Percentiles rank a stretch among this genome's conserved stretches.
These are phyloP conservation scores for Holcopasites calliopsidis DNA, from an alignment of 1,140 invertebrate species.

Conservation along the genomic window DNA sequence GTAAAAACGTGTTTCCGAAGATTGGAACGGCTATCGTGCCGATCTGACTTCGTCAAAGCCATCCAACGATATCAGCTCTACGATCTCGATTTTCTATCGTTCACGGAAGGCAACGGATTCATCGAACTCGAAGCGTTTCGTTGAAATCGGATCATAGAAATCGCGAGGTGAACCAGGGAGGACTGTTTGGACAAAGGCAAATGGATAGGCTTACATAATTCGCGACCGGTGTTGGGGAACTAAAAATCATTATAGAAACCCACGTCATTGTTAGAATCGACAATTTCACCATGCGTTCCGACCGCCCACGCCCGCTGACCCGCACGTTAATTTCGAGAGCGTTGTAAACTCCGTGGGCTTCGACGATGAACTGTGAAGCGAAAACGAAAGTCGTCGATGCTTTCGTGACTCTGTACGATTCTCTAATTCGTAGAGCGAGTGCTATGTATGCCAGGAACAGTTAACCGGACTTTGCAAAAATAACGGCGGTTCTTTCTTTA, in stretches of 20 bases:
- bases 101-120: background rate
- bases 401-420: background rate
- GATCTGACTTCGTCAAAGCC: background rate
- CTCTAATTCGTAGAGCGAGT: background rate
- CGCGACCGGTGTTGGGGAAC: background rate
- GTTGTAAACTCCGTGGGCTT: slow-evolving; percentile 12
- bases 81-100: background rate
- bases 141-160: background rate
- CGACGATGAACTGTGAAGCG: slow-evolving; percentile 41
- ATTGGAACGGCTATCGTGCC: no score
- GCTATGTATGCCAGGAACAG: no score
- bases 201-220: slow-evolving; percentile 9
- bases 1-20: no score
- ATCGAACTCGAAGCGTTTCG: background rate
- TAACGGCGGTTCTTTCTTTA: no score
- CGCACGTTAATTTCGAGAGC: slow-evolving; percentile 31
- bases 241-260: slow-evolving; percentile 22
- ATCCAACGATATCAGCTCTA: background rate
- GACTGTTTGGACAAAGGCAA: slow-evolving; percentile 2
- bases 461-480: no score
- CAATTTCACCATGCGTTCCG: background rate
- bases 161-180: background rate
- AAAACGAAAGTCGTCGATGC: slow-evolving; percentile 39
- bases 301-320: background rate
- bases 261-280: slow-evolving; percentile 21